Conservation (phyloP, 2,888 invertebrate species). For the Vandiemenella viatica region DNA sequence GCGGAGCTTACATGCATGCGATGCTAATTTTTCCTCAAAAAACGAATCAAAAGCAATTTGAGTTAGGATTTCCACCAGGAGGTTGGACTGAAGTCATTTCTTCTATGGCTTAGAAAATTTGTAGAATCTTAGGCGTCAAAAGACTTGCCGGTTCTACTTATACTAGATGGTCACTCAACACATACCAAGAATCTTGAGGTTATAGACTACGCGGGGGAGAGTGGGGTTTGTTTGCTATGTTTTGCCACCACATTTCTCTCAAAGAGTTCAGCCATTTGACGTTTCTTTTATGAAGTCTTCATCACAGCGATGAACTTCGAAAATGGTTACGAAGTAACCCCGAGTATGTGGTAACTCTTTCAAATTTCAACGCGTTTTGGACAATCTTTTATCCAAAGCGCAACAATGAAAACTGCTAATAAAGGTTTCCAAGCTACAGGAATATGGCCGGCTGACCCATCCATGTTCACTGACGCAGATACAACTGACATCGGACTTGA, state of each 20-base stretch:
- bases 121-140: background rate
- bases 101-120: background rate
- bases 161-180: background rate
- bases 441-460: constrained; percentile 1
- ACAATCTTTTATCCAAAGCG: background rate
- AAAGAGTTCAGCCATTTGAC: background rate
- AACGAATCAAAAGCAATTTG: background rate
- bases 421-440: constrained; percentile 2
- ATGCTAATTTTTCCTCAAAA: background rate
- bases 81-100: background rate
- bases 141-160: constrained; percentile 1
- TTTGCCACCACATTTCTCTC: constrained; percentile 5
- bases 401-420: constrained; percentile 2
- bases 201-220: background rate
- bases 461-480: constrained; percentile 2
- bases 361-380: no score
- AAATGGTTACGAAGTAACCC: constrained; percentile 1
- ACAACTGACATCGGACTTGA: background rate
- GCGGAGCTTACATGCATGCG: background rate
- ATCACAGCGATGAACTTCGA: background rate
- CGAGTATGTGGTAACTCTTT: background rate
- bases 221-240: background rate
- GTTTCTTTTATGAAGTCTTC: constrained; percentile 2
- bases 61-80: constrained; percentile 1
- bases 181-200: background rate